Percentiles rank a stretch among this genome's conserved stretches.
phyloP scores from a whole-genome alignment of 2,888 invertebrate genomes.

The Phyllotreta striolata region DNA sequence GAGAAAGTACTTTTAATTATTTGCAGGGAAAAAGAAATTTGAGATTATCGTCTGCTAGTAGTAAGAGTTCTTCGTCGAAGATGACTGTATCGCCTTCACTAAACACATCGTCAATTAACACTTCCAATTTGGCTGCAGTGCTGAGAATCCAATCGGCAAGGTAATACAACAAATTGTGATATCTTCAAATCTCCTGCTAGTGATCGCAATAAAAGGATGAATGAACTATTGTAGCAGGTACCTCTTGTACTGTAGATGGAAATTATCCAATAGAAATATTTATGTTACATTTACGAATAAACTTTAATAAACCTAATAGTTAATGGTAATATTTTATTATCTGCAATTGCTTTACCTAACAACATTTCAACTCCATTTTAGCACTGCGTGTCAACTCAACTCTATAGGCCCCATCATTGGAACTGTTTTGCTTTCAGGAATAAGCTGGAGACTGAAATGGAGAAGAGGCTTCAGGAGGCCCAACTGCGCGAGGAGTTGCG shows the following conservation, averaged over 20 bases:
- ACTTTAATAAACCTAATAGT: background rate
- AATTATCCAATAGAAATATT: background rate
- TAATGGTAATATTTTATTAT: no score
- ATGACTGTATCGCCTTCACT: slow-evolving; percentile 57
- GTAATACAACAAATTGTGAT: slow-evolving; percentile 45
- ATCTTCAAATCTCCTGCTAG: background rate
- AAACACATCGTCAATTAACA: slow-evolving; percentile 62
- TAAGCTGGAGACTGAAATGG: slow-evolving; percentile 71
- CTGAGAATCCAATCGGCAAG: slow-evolving; percentile 70
- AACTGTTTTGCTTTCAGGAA: slow-evolving; percentile 57
- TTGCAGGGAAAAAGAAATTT: slow-evolving; percentile 36
- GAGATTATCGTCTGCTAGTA: slow-evolving; percentile 52
- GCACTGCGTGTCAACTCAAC: no score
- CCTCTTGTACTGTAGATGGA: background rate
- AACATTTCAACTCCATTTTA: background rate
- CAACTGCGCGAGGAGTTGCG: slow-evolving; percentile 67
- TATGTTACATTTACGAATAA: background rate
- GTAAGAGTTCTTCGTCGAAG: slow-evolving; percentile 53
- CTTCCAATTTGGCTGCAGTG: slow-evolving; percentile 74
- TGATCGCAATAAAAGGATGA: background rate
- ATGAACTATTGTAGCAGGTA: slow-evolving; percentile 9
- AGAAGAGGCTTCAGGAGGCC: slow-evolving; percentile 67
- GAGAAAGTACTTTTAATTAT: background rate
- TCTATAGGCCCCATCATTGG: no score
- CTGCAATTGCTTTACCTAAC: no score